Evolutionary conservation across 1,140 invertebrate species (phyloP).

Genomic region (Helicoverpa zea): DNA sequence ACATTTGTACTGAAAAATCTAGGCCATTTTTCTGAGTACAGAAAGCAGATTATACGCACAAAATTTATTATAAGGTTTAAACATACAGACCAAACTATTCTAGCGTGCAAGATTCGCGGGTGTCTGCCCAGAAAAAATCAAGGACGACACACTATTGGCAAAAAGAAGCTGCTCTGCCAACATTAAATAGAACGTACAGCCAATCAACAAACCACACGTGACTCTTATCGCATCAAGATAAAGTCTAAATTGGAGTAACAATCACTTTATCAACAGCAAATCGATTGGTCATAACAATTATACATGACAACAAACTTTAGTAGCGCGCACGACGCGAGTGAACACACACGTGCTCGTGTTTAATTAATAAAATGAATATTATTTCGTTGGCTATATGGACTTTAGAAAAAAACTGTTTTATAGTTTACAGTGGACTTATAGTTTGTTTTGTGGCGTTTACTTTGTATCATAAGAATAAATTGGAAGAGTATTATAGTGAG

Average conservation of each 20-base stretch:
- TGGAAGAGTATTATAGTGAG: slow-evolving; percentile 64
- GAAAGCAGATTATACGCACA: too few relatives aligned
- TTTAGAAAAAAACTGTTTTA: slow-evolving; percentile 79
- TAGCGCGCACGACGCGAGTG: slow-evolving; percentile 12
- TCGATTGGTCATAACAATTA: slow-evolving; percentile 28
- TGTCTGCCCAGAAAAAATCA: slow-evolving; percentile 38
- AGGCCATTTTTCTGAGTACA: too few relatives aligned
- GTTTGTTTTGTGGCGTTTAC: slow-evolving; percentile 76
- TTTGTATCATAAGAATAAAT: slow-evolving; percentile 78
- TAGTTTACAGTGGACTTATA: slow-evolving; percentile 75
- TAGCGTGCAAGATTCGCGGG: slow-evolving; percentile 15
- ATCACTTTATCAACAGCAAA: slow-evolving; percentile 12
- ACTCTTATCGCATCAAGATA: slow-evolving; percentile 27
- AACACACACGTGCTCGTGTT: background rate
- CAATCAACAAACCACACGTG: background rate
- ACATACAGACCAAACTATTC: slow-evolving; percentile 20
- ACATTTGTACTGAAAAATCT: too few relatives aligned
- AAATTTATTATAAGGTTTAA: too few relatives aligned
- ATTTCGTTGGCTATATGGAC: slow-evolving; percentile 77
- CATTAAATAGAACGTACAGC: background rate
- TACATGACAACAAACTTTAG: slow-evolving; percentile 45
- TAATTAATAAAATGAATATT: slow-evolving; percentile 70
- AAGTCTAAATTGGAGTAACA: slow-evolving; percentile 20
- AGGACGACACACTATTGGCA: slow-evolving; percentile 18
- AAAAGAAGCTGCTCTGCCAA: slow-evolving; percentile 43